A percentile compares a stretch with the other conserved stretches of the same genome.
Conservation (phyloP, 2,113 vertebrate species). For the Podilymbus podiceps region DNA sequence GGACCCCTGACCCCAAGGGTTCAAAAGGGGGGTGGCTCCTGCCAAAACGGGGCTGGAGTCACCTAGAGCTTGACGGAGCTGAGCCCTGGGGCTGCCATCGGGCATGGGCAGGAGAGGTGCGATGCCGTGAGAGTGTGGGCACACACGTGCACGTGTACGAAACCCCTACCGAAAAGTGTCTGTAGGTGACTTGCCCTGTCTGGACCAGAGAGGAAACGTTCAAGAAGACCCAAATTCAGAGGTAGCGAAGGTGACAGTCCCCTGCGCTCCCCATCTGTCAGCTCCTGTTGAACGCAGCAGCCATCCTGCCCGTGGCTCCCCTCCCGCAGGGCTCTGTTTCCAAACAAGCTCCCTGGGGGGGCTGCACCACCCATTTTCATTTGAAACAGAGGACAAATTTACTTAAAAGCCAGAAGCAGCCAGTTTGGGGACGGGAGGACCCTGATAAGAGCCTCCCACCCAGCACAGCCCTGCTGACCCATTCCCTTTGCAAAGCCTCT, state of each 20-base stretch:
- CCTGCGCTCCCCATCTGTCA: not conserved
- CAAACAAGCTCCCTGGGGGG: not conserved
- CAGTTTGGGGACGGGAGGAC: fast-evolving
- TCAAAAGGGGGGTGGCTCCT: not conserved
- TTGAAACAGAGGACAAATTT: not conserved
- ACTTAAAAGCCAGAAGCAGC: not conserved
- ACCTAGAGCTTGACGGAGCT: not conserved
- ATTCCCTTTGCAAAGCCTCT: not conserved
- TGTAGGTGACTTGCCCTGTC: not conserved
- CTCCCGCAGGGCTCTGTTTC: not conserved
- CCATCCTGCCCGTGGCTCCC: not conserved
- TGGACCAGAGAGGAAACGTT: fast-evolving
- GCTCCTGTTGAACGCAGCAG: fast-evolving
- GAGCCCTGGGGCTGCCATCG: not conserved
- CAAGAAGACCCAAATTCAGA: not conserved
- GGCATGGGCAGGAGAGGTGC: fast-evolving
- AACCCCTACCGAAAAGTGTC: not conserved
- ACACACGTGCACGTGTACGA: fast-evolving
- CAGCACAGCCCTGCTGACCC: not conserved
- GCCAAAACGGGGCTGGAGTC: not conserved
- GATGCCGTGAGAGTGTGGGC: fast-evolving
- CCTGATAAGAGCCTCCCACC: not conserved
- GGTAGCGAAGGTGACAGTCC: not conserved
- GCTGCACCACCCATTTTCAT: not conserved
- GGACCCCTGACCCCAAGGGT: fast-evolving